A percentile compares a stretch with the other conserved stretches of the same genome.
These are phyloP conservation scores for Cheilosia vulpina DNA, from an alignment of 2,888 invertebrate genomes.

Conservation along the genomic window DNA sequence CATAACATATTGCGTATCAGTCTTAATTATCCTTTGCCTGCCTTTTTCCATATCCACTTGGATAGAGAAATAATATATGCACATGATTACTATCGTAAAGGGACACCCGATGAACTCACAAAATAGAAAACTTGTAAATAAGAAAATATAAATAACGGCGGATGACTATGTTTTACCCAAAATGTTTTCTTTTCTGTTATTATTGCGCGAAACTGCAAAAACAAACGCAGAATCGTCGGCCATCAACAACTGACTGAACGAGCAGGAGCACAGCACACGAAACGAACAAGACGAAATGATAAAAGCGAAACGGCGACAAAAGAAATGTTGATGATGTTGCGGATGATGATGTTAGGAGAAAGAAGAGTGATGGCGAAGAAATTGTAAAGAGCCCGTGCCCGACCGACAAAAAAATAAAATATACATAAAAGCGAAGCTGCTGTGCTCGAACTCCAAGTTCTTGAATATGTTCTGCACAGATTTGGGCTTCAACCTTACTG, in stretches of 20 bases:
- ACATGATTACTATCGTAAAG: not conserved
- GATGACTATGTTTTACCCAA: not conserved
- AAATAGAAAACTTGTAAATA: not conserved
- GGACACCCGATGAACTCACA: not conserved
- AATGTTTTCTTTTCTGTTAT: constrained; percentile 1
- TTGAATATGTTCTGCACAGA: too few relatives aligned
- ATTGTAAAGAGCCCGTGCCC: constrained; percentile 3
- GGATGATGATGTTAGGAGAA: constrained; percentile 14
- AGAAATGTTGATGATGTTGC: constrained; percentile 12
- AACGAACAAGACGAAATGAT: constrained; percentile 10
- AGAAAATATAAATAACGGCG: constrained; percentile 7
- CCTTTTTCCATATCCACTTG: not conserved
- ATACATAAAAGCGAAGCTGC: not conserved
- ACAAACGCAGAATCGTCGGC: constrained; percentile 15
- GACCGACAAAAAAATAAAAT: not conserved
- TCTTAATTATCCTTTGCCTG: not conserved
- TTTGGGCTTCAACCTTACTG: too few relatives aligned
- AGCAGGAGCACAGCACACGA: constrained; percentile 16
- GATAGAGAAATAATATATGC: not conserved
- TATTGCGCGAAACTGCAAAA: constrained; percentile 1
- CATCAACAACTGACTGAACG: constrained; percentile 38
- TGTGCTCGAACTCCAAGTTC: too few relatives aligned
- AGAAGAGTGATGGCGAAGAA: not conserved
- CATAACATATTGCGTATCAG: constrained; percentile 35
- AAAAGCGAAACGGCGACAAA: constrained; percentile 35